Conservation (phyloP, 2,797 vertebrate genomes). For the Xiphophorus birchmanni region DNA sequence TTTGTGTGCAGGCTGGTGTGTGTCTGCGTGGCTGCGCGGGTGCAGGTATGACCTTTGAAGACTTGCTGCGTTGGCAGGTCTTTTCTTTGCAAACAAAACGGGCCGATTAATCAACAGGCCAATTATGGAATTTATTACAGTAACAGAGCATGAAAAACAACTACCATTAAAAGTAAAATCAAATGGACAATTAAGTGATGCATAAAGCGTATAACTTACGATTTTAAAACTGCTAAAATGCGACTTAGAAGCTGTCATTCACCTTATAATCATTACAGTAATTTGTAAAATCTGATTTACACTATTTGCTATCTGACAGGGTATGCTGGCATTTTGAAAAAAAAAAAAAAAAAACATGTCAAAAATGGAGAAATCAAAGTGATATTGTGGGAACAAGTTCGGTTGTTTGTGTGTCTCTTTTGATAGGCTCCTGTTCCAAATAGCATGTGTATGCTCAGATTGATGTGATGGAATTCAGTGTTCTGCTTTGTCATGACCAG, state of each 20-base stretch:
- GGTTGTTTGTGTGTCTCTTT: neutral
- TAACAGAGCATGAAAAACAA: conserved; percentile 36
- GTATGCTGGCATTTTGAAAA: neutral
- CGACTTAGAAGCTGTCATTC: neutral
- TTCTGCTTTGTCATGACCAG: neutral
- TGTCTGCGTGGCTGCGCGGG: conserved; percentile 23
- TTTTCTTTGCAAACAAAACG: conserved; percentile 59
- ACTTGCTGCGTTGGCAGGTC: conserved; percentile 68
- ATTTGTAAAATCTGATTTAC: neutral
- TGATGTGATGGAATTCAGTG: neutral
- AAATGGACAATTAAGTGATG: conserved; percentile 10
- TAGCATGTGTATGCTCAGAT: neutral
- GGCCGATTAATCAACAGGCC: conserved; percentile 64
- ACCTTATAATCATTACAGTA: neutral
- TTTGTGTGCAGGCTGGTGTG: conserved; percentile 22
- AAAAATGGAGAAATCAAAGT: neutral
- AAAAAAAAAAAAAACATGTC: neutral
- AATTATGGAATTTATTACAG: conserved; percentile 46
- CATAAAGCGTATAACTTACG: neutral
- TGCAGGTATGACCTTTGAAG: conserved; percentile 62
- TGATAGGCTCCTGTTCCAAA: neutral
- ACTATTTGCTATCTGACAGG: neutral
- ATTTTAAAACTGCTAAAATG: neutral
- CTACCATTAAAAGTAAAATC: neutral
- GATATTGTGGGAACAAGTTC: neutral